Conservation (phyloP, 2,888 invertebrate genomes). For the Diarsia dahlii region DNA sequence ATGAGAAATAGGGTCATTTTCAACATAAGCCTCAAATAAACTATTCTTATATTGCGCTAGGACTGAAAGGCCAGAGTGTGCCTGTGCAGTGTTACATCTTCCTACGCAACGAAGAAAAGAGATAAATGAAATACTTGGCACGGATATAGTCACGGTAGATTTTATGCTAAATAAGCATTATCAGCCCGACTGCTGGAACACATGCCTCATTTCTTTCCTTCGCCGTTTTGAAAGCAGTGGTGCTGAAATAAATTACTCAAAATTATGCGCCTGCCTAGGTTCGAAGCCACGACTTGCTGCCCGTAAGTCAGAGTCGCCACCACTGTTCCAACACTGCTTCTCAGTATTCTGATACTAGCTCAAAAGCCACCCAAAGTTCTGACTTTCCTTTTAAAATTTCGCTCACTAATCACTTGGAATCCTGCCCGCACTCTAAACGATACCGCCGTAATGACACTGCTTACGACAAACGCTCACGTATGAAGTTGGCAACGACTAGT, state of each 20-base stretch:
- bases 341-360: background rate
- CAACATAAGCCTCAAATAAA: slow-evolving; percentile 9
- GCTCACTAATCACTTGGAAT: slow-evolving; percentile 30
- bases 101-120: slow-evolving; percentile 7
- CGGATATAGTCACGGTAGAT: background rate
- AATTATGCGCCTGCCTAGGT: no score
- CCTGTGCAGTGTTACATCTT: background rate
- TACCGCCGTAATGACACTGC: slow-evolving; percentile 3
- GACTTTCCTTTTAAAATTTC: background rate
- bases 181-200: no score
- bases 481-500: slow-evolving; percentile 12
- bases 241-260: no score
- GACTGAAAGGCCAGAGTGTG: slow-evolving; percentile 21
- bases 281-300: no score
- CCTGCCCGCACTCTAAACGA: slow-evolving; percentile 28
- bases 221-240: no score
- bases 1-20: slow-evolving; percentile 23
- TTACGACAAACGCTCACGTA: background rate
- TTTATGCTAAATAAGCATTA: no score
- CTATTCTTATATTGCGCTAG: slow-evolving; percentile 7
- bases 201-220: no score
- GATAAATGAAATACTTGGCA: slow-evolving; percentile 7
- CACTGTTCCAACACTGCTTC: no score
- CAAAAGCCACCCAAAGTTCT: background rate
- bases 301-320: no score